Conservation (phyloP, 2,888 invertebrate species). For the Tubulanus polymorphus region DNA sequence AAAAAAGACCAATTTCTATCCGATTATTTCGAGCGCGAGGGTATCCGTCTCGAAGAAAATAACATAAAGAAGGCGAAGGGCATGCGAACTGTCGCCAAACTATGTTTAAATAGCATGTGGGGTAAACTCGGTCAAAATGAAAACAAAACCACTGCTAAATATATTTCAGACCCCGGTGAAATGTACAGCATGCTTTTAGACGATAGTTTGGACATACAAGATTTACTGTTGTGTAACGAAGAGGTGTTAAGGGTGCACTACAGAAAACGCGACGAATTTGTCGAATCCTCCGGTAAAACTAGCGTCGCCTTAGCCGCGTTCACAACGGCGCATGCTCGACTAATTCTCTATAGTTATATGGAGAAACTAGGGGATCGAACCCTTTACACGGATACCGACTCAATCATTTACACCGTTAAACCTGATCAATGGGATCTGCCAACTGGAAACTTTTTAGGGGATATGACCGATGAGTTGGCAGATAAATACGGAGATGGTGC, state of each 20-base stretch:
- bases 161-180: not conserved
- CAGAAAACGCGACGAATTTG: not conserved
- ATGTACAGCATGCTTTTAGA: not conserved
- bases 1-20: conserved; percentile 12
- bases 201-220: not conserved
- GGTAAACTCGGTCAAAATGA: not conserved
- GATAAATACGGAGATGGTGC: too few relatives aligned
- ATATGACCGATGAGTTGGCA: conserved; percentile 32
- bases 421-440: not conserved
- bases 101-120: not conserved
- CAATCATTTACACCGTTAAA: conserved; percentile 31
- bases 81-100: not conserved
- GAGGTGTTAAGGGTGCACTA: not conserved
- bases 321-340: not conserved
- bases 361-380: conserved; percentile 18
- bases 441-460: not conserved
- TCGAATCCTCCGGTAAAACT: not conserved
- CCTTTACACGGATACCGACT: conserved; percentile 47
- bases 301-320: not conserved
- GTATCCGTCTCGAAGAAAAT: not conserved
- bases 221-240: not conserved
- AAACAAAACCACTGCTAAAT: not conserved
- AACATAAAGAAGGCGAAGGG: not conserved
- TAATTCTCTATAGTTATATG: not conserved
- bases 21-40: not conserved